Conservation (phyloP, 2,113 vertebrate species). For the Triplophysa dalaica region DNA sequence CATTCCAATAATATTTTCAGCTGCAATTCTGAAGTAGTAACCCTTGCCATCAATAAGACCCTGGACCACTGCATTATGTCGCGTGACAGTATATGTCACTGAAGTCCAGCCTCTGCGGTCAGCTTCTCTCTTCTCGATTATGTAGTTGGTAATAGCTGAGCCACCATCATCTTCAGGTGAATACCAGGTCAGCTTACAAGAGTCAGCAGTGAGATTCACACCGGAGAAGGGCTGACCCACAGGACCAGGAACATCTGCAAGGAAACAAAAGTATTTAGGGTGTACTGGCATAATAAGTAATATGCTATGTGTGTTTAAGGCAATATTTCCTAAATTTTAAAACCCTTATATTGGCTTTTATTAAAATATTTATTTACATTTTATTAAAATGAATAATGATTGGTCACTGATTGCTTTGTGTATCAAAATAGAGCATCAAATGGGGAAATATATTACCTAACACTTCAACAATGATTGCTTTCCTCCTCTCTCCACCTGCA, state of each 20-base stretch:
- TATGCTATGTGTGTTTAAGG: not conserved
- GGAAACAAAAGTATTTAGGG: constrained; percentile 30
- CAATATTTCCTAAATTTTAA: too few species aligned
- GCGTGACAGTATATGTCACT: constrained; percentile 91
- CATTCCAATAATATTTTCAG: constrained; percentile 97
- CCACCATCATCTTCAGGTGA: constrained; percentile 96
- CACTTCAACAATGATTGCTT: constrained; percentile 94
- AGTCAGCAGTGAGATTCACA: constrained; percentile 91
- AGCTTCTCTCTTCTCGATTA: constrained; percentile 94
- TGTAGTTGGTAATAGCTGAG: constrained; percentile 93
- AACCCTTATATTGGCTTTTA: too few species aligned
- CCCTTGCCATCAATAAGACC: constrained; percentile 88
- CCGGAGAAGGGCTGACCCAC: constrained; percentile 89
- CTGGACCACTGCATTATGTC: constrained; percentile 94
- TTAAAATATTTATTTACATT: too few species aligned
- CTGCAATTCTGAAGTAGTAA: constrained; percentile 97
- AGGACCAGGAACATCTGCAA: constrained; percentile 91
- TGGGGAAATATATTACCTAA: constrained; percentile 73
- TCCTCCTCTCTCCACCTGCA: constrained; percentile 91
- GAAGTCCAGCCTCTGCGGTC: constrained; percentile 96
- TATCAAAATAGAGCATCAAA: not conserved
- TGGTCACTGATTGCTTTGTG: too few species aligned
- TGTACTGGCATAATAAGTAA: not conserved
- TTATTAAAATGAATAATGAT: too few species aligned
- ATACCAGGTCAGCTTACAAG: constrained; percentile 95